phyloP scores from a whole-genome alignment of 2,888 invertebrate species.

The Alviniconcha strummeri region DNA sequence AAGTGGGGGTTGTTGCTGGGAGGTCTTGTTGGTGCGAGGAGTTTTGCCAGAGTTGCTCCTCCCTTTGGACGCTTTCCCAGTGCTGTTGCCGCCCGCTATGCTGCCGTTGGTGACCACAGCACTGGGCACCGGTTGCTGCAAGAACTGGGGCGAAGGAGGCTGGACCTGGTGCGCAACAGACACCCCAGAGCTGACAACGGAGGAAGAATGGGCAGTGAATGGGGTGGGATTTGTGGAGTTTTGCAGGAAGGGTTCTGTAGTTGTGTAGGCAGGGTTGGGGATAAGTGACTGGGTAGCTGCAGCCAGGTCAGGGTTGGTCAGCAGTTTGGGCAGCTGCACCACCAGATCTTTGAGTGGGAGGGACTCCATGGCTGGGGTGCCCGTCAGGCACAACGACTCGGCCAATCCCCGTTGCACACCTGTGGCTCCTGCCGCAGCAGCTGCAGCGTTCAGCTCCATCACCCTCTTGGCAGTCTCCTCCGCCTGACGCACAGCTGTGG shows the following conservation, averaged over 20 bases:
- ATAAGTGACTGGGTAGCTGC: slow-evolving; percentile 37
- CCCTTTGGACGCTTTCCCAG: slow-evolving; percentile 42
- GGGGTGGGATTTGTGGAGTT: not conserved
- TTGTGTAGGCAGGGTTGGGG: slow-evolving; percentile 19
- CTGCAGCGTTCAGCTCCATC: slow-evolving; percentile 7
- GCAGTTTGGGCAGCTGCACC: slow-evolving; percentile 41
- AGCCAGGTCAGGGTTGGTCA: slow-evolving; percentile 36
- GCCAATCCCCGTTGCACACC: slow-evolving; percentile 25
- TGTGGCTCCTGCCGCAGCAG: not conserved
- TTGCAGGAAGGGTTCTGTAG: not conserved
- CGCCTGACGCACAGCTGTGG: slow-evolving; percentile 19
- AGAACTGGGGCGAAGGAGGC: slow-evolving; percentile 37
- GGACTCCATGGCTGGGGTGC: slow-evolving; percentile 19
- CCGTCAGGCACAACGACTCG: slow-evolving; percentile 24
- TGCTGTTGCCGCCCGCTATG: slow-evolving; percentile 9
- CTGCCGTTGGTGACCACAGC: slow-evolving; percentile 19
- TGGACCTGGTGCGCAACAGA: slow-evolving; percentile 41
- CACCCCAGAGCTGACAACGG: slow-evolving; percentile 1
- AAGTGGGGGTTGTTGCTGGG: slow-evolving; percentile 40
- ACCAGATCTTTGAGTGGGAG: slow-evolving; percentile 35
- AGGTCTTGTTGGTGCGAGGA: slow-evolving; percentile 28
- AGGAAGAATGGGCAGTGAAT: not conserved
- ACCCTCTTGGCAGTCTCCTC: slow-evolving; percentile 16
- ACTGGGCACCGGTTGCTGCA: slow-evolving; percentile 28
- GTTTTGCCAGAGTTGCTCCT: slow-evolving; percentile 36